These are phyloP conservation scores for Sebastes jordani DNA, from an alignment of 2,797 vertebrate genomes.

Conservation along the genomic window DNA sequence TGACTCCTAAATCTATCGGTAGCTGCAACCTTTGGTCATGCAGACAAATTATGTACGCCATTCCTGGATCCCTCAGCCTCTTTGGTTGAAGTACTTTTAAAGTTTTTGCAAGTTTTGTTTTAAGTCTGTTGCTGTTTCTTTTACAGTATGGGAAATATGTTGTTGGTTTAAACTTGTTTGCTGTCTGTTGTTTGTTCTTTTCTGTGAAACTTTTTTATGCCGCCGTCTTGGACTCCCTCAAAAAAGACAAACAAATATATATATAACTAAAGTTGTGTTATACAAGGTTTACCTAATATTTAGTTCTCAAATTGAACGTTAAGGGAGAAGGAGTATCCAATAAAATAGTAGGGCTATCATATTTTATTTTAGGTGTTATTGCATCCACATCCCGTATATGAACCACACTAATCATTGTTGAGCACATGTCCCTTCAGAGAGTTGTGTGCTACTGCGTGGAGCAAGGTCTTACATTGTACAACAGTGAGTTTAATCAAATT, in stretches of 20 bases:
- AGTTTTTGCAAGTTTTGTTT: too few relatives aligned
- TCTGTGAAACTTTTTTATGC: neutral
- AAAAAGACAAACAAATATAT: neutral
- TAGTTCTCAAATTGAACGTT: neutral
- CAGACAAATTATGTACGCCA: too few relatives aligned
- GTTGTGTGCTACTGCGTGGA: neutral
- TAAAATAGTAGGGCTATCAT: neutral
- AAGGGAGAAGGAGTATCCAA: neutral
- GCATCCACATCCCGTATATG: neutral
- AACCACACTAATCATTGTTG: neutral
- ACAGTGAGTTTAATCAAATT: constrained; percentile 10
- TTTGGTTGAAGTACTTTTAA: too few relatives aligned
- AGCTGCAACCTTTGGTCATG: too few relatives aligned
- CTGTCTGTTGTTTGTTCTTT: neutral
- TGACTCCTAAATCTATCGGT: too few relatives aligned
- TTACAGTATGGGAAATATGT: too few relatives aligned
- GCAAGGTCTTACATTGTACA: neutral
- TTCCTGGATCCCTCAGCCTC: too few relatives aligned
- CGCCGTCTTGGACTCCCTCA: neutral
- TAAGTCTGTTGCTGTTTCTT: too few relatives aligned
- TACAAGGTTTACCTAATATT: neutral
- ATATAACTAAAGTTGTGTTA: too few relatives aligned
- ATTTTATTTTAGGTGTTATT: neutral
- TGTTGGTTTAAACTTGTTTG: too few relatives aligned
- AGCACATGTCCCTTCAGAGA: constrained; percentile 4